These are phyloP conservation scores for Agelas oroides DNA, from an alignment of 37 sponge, comb jelly and placozoan species.

Conservation along the genomic window DNA sequence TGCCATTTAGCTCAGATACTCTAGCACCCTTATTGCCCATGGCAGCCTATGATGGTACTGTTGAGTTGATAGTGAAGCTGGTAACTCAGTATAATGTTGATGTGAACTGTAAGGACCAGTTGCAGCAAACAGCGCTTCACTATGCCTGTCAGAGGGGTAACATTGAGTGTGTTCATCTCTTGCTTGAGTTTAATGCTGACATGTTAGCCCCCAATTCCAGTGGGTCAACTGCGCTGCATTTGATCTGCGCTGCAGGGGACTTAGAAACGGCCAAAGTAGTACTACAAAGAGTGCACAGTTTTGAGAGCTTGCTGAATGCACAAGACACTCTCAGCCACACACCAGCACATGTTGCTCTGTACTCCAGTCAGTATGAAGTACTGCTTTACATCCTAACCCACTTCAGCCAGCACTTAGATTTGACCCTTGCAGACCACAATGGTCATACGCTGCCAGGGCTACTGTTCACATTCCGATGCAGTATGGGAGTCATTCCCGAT, in stretches of 20 bases:
- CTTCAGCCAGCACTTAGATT: constrained; percentile 7
- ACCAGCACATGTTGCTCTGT: constrained; percentile 35
- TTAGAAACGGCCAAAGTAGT: neutral
- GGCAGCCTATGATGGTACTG: constrained; percentile 29
- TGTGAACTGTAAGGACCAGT: constrained; percentile 40
- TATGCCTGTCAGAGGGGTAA: constrained; percentile 33
- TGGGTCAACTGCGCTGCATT: constrained; percentile 52
- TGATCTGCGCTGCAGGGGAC: constrained; percentile 41
- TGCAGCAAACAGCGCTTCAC: constrained; percentile 59
- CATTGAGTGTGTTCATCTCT: constrained; percentile 1
- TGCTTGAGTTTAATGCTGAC: constrained; percentile 37
- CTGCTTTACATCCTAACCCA: constrained; percentile 17
- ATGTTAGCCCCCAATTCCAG: neutral
- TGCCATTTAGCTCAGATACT: neutral
- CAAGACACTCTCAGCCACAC: constrained; percentile 25
- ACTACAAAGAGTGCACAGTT: neutral
- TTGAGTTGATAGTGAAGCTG: neutral
- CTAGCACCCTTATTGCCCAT: neutral
- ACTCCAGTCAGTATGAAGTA: constrained; percentile 37
- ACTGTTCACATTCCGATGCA: constrained; percentile 16
- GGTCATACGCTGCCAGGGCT: constrained; percentile 43
- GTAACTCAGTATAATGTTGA: neutral
- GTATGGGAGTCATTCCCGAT: neutral
- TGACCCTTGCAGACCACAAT: neutral
- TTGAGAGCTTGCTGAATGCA: neutral